Conservation (phyloP, 2,888 invertebrate genomes). For the Ferdinandea cuprea region DNA sequence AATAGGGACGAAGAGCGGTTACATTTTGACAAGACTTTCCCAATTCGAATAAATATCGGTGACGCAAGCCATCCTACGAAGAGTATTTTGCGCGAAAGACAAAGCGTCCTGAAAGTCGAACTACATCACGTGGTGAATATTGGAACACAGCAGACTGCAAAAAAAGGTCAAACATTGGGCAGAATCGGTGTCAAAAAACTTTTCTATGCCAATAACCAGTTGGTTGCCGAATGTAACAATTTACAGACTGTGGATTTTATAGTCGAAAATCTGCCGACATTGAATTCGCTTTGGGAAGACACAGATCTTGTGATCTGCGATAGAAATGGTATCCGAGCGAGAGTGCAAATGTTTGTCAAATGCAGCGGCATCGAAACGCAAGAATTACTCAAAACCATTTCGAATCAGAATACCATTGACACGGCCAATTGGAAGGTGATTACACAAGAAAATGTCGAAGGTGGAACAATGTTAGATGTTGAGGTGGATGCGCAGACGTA, state of each 20-base stretch:
- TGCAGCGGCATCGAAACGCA: not conserved
- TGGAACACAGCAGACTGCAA: not conserved
- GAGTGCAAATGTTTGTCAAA: constrained; percentile 18
- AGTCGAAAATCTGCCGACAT: not conserved
- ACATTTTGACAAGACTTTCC: no score
- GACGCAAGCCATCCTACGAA: constrained; percentile 25
- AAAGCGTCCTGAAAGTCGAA: no score
- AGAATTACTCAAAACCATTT: constrained; percentile 19
- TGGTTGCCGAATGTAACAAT: constrained; percentile 25
- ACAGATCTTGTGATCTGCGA: constrained; percentile 6
- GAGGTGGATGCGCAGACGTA: constrained; percentile 23
- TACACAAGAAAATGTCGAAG: not conserved
- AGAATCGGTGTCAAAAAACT: not conserved
- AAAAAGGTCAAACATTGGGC: not conserved
- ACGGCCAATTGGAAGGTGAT: constrained; percentile 14
- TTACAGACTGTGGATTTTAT: not conserved
- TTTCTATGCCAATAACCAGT: constrained; percentile 1
- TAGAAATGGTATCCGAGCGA: not conserved
- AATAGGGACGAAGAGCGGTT: no score
- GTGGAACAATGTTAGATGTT: constrained; percentile 10
- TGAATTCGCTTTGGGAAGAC: not conserved
- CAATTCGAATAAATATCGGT: constrained; percentile 34
- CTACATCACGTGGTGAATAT: no score
- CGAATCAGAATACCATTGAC: constrained; percentile 22
- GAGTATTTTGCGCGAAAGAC: not conserved